Percentiles rank a stretch among this genome's conserved stretches.
Evolutionary conservation across 2,797 vertebrate species (phyloP).

Genomic region (Anisognathus igniventris): DNA sequence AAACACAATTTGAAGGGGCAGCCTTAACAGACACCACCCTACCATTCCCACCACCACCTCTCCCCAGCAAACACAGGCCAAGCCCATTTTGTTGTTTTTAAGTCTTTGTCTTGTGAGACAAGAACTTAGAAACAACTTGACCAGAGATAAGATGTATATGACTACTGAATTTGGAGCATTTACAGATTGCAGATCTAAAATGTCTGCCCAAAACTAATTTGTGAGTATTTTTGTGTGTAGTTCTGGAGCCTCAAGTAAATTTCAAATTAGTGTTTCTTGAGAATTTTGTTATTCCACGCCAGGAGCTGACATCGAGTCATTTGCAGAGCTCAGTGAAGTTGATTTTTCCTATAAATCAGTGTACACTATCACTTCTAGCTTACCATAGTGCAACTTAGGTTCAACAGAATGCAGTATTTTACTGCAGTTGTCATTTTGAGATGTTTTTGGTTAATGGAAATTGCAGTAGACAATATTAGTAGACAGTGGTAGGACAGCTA

Average conservation of each 20-base stretch:
- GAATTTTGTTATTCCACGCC: neutral
- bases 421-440: neutral
- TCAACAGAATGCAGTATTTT: neutral
- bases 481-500: neutral
- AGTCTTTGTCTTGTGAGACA: neutral
- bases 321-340: neutral
- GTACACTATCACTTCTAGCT: neutral
- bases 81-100: neutral
- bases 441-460: neutral
- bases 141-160: neutral
- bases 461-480: neutral
- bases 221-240: neutral
- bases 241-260: neutral
- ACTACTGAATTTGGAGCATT: neutral
- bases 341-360: neutral
- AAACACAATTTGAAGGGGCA: neutral
- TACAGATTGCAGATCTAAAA: neutral
- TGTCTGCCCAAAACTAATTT: neutral
- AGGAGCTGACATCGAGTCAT: neutral
- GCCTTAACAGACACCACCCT: neutral
- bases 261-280: neutral
- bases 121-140: neutral
- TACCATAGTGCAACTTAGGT: neutral
- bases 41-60: too few species aligned
- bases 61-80: neutral